Evolutionary conservation across 2,113 vertebrate species (phyloP).

Genomic region (Dasyornis broadbenti): DNA sequence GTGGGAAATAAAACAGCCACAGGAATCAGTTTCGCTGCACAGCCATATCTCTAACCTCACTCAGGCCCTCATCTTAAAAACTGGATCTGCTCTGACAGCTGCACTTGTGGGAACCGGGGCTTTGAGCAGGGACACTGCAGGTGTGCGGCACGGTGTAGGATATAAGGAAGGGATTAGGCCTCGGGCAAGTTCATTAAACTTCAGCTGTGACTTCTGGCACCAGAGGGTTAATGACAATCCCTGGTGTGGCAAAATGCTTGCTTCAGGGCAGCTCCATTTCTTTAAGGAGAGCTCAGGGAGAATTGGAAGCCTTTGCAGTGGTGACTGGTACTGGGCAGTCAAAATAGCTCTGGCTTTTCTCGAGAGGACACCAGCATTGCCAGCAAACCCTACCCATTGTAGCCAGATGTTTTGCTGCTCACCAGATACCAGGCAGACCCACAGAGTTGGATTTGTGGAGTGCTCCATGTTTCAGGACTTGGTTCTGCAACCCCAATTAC

Average conservation of each 20-base stretch:
- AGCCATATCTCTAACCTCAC: neutral
- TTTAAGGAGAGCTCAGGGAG: neutral
- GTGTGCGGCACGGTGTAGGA: neutral
- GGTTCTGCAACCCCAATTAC: neutral
- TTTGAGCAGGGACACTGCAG: neutral
- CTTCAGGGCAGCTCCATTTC: neutral
- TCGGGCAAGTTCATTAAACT: neutral
- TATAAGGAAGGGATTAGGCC: neutral
- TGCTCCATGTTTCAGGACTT: neutral
- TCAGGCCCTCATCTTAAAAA: neutral
- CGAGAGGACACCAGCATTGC: neutral
- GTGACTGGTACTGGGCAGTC: neutral
- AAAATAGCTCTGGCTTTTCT: neutral
- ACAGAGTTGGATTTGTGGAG: neutral
- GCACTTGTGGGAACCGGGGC: neutral
- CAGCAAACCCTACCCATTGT: rapidly evolving
- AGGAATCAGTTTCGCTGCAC: rapidly evolving
- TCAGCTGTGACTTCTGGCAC: neutral
- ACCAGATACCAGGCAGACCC: neutral
- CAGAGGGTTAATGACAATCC: neutral
- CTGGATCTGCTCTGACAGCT: neutral
- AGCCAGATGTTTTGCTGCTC: neutral
- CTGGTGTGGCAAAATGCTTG: neutral
- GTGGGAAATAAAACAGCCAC: neutral
- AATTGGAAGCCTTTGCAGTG: neutral